Percentiles rank a stretch among this genome's conserved stretches.
Conservation (phyloP, 2,888 invertebrate genomes). For the Drosophila pseudotalamancana region DNA sequence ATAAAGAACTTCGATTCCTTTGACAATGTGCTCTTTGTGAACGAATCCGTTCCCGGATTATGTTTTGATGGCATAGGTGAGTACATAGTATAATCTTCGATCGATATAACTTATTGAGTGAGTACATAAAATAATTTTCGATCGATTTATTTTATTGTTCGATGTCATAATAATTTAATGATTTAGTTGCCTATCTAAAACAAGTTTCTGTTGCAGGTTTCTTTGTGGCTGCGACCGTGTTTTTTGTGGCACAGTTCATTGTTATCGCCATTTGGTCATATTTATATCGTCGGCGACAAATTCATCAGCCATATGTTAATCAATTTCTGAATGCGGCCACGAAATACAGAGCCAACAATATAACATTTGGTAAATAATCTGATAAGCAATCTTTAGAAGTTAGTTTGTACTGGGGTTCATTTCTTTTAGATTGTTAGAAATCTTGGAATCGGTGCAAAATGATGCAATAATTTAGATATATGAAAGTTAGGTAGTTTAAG, state of each 20-base stretch:
- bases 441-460: constrained; percentile 8
- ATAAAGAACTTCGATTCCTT: constrained; percentile 82
- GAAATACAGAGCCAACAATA: constrained; percentile 56
- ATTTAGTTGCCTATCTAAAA: not conserved
- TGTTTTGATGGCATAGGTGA: constrained; percentile 84
- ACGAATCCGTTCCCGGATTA: constrained; percentile 81
- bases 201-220: constrained; percentile 86
- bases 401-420: constrained; percentile 10
- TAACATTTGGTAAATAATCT: constrained; percentile 72
- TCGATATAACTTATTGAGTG: not conserved
- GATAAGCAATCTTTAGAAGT: constrained; percentile 83
- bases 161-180: too few species aligned
- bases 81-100: constrained; percentile 35
- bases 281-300: constrained; percentile 92
- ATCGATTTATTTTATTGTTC: too few species aligned
- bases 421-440: not conserved
- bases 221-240: constrained; percentile 93
- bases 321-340: constrained; percentile 54
- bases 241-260: constrained; percentile 93
- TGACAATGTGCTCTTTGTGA: constrained; percentile 88
- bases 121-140: too few species aligned
- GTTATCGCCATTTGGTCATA: constrained; percentile 95
- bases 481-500: not conserved
- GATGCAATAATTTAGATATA: constrained; percentile 22
- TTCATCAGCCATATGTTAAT: constrained; percentile 67